Evolutionary conservation across 1,140 invertebrate genomes (phyloP).

Genomic region (Dermatophagoides farinae): DNA sequence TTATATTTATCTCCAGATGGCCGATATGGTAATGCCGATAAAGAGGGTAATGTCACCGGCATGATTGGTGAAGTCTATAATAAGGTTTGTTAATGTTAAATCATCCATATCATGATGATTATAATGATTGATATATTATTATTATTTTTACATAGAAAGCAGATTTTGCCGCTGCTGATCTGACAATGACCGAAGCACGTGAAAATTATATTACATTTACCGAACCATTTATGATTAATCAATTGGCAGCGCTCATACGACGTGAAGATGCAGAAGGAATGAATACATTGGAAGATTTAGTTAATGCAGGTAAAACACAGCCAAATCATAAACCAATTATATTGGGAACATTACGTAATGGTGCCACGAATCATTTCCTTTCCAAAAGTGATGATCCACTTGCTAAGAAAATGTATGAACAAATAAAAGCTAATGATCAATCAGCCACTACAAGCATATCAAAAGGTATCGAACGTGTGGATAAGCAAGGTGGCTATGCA

Average conservation of each 20-base stretch:
- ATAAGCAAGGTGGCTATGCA: not conserved
- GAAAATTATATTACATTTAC: conserved; percentile 33
- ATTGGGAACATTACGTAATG: not conserved
- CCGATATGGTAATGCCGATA: not conserved
- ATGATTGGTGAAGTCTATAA: conserved; percentile 14
- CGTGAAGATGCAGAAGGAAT: not conserved
- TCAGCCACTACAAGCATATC: no score
- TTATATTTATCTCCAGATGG: conserved; percentile 34
- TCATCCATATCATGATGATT: not conserved
- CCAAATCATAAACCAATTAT: not conserved
- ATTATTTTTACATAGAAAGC: conserved; percentile 31
- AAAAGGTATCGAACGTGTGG: not conserved
- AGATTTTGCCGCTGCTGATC: conserved; percentile 33
- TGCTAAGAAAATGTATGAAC: not conserved
- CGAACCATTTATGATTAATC: conserved; percentile 35
- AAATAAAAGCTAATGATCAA: not conserved
- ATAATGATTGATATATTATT: no score
- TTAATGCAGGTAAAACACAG: not conserved
- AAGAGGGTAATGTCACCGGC: conserved; percentile 1
- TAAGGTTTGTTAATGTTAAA: conserved; percentile 1
- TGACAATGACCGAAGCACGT: conserved; percentile 32
- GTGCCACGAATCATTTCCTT: not conserved
- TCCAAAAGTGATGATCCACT: not conserved
- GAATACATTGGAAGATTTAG: not conserved
- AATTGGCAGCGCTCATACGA: conserved; percentile 29